Percentiles rank a stretch among this genome's conserved stretches.
Conservation (phyloP, 2,888 invertebrate species). For the Caenorhabditis becei region DNA sequence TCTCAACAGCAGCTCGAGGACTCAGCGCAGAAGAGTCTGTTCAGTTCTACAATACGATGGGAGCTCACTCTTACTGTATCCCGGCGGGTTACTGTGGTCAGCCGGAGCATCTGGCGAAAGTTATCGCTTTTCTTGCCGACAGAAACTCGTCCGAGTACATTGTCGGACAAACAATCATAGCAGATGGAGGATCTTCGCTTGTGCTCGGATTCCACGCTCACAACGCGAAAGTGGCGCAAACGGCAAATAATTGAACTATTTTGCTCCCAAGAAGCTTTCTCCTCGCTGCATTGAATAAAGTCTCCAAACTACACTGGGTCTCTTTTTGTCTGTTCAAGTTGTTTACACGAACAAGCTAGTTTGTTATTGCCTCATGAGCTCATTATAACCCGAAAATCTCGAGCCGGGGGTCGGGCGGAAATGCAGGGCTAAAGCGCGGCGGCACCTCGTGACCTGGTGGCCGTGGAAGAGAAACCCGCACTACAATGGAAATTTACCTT, state of each 20-base stretch:
- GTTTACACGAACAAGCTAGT: neutral
- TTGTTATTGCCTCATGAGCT: conserved; percentile 1
- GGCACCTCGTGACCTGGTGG: conserved; percentile 2
- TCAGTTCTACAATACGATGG: conserved; percentile 24
- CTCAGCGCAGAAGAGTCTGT: conserved; percentile 22
- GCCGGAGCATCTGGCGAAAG: conserved; percentile 31
- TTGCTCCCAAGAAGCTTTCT: neutral
- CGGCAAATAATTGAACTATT: neutral
- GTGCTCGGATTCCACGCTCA: conserved; percentile 31
- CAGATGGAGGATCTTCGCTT: conserved; percentile 29
- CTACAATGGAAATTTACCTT: neutral
- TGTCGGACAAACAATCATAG: conserved; percentile 36
- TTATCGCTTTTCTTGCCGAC: conserved; percentile 38
- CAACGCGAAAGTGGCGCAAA: conserved; percentile 2
- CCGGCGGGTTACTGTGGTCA: conserved; percentile 28
- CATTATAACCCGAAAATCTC: neutral
- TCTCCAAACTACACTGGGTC: neutral
- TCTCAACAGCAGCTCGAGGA: conserved; percentile 15
- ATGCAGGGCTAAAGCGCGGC: neutral
- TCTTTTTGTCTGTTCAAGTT: neutral
- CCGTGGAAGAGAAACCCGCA: neutral
- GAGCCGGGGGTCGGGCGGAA: neutral
- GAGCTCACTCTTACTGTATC: conserved; percentile 18
- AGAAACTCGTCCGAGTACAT: conserved; percentile 40
- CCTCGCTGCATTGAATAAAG: neutral